These are phyloP conservation scores for Synchiropus splendidus DNA, from an alignment of 2,113 vertebrate genomes.

Conservation along the genomic window DNA sequence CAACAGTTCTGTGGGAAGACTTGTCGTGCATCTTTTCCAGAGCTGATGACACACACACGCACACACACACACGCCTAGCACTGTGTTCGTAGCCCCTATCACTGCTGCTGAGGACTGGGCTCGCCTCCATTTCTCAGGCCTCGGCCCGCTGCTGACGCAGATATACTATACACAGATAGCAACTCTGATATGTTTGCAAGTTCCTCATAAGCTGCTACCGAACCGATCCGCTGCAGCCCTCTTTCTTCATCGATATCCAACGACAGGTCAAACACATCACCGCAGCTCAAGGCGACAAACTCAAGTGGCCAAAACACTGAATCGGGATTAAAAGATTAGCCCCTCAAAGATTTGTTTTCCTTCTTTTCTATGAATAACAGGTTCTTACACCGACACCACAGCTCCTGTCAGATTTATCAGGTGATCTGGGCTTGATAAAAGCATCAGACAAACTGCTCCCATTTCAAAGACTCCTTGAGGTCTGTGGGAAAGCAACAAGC, in stretches of 20 bases:
- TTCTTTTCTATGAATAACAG: slow-evolving; percentile 17
- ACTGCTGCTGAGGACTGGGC: slow-evolving; percentile 48
- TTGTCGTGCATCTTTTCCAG: slow-evolving; percentile 51
- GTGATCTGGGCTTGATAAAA: slow-evolving; percentile 43
- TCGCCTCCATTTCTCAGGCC: slow-evolving; percentile 56
- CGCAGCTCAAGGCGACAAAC: slow-evolving; percentile 18
- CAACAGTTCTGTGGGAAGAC: slow-evolving; percentile 52
- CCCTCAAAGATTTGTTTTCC: slow-evolving; percentile 36
- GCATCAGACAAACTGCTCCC: slow-evolving; percentile 39
- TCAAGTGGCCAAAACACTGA: slow-evolving; percentile 17
- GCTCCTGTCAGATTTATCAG: slow-evolving; percentile 49
- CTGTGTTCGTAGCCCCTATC: slow-evolving; percentile 49
- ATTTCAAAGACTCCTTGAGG: slow-evolving; percentile 46
- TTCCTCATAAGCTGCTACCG: slow-evolving; percentile 26
- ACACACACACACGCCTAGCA: slow-evolving; percentile 38
- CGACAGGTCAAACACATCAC: too few relatives aligned
- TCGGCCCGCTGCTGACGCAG: slow-evolving; percentile 56
- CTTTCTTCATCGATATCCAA: too few relatives aligned
- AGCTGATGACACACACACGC: slow-evolving; percentile 32
- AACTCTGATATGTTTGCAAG: slow-evolving; percentile 41
- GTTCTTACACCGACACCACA: slow-evolving; percentile 16
- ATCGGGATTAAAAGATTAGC: slow-evolving; percentile 37
- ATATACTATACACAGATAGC: slow-evolving; percentile 53
- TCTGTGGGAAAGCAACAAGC: slow-evolving; percentile 40
- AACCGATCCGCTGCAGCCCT: slow-evolving; percentile 15